These are phyloP conservation scores for Tylochromis polylepis DNA, from an alignment of 2,113 vertebrate species.

Conservation along the genomic window DNA sequence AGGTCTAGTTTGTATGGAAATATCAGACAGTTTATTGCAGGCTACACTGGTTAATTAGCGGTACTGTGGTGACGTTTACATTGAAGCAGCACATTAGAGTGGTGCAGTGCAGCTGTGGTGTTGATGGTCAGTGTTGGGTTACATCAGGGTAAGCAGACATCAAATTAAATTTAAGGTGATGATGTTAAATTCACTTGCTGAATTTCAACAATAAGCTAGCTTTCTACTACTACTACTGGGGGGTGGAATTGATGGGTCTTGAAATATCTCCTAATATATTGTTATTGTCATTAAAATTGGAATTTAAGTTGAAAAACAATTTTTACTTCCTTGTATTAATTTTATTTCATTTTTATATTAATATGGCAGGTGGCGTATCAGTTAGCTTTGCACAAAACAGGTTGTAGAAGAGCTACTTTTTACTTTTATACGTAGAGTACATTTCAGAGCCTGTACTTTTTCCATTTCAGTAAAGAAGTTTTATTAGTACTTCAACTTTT, in stretches of 20 bases:
- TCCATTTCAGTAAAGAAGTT: not conserved
- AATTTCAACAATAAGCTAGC: not conserved
- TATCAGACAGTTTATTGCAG: not conserved
- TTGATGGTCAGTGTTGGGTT: not conserved
- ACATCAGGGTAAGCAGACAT: not conserved
- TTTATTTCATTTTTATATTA: not conserved
- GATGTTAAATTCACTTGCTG: not conserved
- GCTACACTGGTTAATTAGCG: not conserved
- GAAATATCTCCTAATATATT: not conserved
- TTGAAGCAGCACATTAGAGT: not conserved
- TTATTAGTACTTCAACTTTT: not conserved
- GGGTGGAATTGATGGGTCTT: not conserved
- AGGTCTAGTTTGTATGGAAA: not conserved
- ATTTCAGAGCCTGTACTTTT: not conserved
- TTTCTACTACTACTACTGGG: not conserved
- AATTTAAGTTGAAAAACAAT: not conserved
- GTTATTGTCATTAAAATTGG: not conserved
- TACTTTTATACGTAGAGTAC: accelerated
- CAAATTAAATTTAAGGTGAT: no score
- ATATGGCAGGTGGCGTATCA: not conserved
- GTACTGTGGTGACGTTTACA: not conserved
- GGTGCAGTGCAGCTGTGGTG: not conserved
- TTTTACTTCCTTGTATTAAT: not conserved
- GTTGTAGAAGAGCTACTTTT: not conserved
- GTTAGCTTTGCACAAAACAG: not conserved